Evolutionary conservation across 2,797 vertebrate species (phyloP).

Genomic region (Periparus ater): DNA sequence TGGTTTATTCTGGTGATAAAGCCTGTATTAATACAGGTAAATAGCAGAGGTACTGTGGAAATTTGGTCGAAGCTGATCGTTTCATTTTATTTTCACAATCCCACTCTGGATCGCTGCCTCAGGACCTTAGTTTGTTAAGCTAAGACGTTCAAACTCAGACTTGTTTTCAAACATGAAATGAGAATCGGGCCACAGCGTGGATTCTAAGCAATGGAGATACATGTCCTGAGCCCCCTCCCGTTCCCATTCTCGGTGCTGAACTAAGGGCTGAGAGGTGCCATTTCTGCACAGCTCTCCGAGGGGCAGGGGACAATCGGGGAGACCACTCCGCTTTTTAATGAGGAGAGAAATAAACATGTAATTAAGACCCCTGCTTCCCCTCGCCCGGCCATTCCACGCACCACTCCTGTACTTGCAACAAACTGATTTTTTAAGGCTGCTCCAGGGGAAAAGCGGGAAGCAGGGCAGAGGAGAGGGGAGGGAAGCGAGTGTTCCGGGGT

Average conservation of each 20-base stretch:
- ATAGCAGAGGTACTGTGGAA: not conserved
- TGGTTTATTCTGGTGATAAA: not conserved
- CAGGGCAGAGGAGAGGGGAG: rapidly evolving
- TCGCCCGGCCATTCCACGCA: not conserved
- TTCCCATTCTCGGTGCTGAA: rapidly evolving
- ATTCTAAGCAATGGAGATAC: rapidly evolving
- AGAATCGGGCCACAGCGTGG: rapidly evolving
- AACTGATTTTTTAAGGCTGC: rapidly evolving
- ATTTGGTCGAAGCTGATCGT: not conserved
- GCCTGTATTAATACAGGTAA: not conserved
- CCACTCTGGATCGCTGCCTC: not conserved
- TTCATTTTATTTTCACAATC: not conserved
- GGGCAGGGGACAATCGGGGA: not conserved
- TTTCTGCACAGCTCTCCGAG: not conserved
- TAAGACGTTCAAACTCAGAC: not conserved
- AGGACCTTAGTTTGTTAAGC: not conserved
- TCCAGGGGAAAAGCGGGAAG: not conserved
- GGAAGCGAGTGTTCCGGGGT: no score
- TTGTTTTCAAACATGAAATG: not conserved
- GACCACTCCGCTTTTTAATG: rapidly evolving
- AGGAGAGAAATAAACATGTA: not conserved
- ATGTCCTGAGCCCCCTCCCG: rapidly evolving
- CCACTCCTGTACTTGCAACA: rapidly evolving
- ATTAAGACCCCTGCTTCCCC: not conserved
- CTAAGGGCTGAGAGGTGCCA: not conserved